These are phyloP conservation scores for Diplogasteroides magnus DNA, from an alignment of 1,140 invertebrate genomes.

Conservation along the genomic window DNA sequence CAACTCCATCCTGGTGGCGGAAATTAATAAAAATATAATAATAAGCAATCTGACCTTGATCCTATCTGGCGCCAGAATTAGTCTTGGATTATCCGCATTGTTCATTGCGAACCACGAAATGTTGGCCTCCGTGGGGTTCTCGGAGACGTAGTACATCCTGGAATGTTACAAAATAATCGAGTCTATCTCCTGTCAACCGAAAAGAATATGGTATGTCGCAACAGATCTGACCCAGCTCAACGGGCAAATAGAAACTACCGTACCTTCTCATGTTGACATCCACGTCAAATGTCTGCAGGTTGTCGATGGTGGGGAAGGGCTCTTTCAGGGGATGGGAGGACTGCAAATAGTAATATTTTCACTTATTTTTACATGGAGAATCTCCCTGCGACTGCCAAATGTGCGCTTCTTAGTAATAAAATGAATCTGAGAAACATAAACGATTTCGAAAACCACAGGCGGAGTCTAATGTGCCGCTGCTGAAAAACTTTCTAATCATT, in stretches of 20 bases:
- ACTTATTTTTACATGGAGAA: background rate
- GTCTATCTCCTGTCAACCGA: too few relatives aligned
- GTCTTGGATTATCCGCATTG: conserved; percentile 38
- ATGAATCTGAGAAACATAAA: background rate
- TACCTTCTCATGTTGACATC: conserved; percentile 41
- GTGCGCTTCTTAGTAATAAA: too few relatives aligned
- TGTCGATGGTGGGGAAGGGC: conserved; percentile 41
- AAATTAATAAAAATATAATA: too few relatives aligned
- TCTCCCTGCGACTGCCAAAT: too few relatives aligned
- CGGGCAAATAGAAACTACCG: too few relatives aligned
- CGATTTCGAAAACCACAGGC: background rate
- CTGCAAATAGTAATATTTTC: background rate
- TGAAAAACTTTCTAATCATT: too few relatives aligned
- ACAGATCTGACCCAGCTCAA: too few relatives aligned
- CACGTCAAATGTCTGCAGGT: conserved; percentile 50
- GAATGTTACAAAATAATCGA: too few relatives aligned
- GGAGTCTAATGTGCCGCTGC: too few relatives aligned
- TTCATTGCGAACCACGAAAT: conserved; percentile 55
- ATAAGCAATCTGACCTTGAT: too few relatives aligned
- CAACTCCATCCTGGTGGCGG: too few relatives aligned
- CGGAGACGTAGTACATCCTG: conserved; percentile 46
- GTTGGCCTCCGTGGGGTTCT: conserved; percentile 48
- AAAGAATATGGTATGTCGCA: too few relatives aligned
- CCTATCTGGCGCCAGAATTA: conserved; percentile 35
- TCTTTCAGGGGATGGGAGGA: conserved; percentile 41